Base-by-base conservation (phyloP, 2,888 invertebrate genomes). In the Galeopsomyia nigrocyanea region DNA sequence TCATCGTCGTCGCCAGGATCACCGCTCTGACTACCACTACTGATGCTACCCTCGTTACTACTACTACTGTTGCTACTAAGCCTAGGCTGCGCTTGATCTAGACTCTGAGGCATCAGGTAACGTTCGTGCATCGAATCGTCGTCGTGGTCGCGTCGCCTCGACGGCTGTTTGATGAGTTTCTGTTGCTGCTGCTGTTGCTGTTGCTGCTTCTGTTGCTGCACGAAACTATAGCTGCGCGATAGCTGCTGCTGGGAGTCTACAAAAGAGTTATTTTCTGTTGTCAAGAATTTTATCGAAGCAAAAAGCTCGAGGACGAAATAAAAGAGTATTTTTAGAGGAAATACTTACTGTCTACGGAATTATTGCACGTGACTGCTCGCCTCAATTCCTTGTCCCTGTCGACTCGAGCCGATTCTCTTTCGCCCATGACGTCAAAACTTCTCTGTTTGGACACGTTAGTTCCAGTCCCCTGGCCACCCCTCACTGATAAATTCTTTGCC, bases 41-140 rank as follows among this genome's bases (percentile, higher is more conserved):
- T 82, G 76, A 79, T 80, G 67, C 80, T 81, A 6, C 22, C 62
- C 0, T 60, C 50, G 67, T 78, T 81, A 71, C 82, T 83, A 75
- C 81, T 83, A 70, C 78, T 79, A 69, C 79, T 79, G 66, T 79
- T 80, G 71, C 84, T 85, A 55, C 83, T 81, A 55, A 83, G 83
- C 75, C 82, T 79, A 63, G 82, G 83, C 65, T 88, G 77, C 81
- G 87, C 73, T 80, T 87, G 81, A 79, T 87, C 82, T 66, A 83
- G 80, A 6, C 74, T 80, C 68, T 85, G 85, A 62, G 82, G 81
- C 50, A 86, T 82, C 53, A 94, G 91, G 82, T 93, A 94, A 82
- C 93, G 93, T 82, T 94, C 94, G 83, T 94, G 94, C 93, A 93
- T 93, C 0, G 93, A 93, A 86, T 94, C 93, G 80, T 93, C 93